Evolutionary conservation across 2,888 invertebrate genomes (phyloP), one percentile per base, ranked within the genome.

Genomic region (Hypomecis atomaria): DNA sequence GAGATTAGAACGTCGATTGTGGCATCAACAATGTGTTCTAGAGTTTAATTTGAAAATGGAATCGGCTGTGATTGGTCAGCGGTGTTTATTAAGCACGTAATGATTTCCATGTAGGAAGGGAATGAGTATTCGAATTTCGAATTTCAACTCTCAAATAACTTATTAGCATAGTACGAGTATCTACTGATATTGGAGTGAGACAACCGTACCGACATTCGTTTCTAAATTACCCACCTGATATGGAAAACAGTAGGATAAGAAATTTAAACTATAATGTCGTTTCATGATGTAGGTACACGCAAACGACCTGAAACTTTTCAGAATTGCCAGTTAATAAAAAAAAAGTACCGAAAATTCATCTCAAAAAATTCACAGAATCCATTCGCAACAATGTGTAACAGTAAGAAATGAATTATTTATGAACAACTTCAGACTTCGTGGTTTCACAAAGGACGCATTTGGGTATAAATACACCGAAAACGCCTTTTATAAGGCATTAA

Each of bases 401-500:
- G 65, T 42, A 53, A 79, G 70, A 67, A 71, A 85, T 90, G 88
- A 87, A 90, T 90, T 81, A 90, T 90, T 84, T 85, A 91, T 89
- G 85, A 81, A 90, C 89, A 90, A 84, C 88, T 91, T 89, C 81
- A 88, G 88, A 89, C 84, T 86, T 87, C 82, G 74, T 72, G 76
- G 81, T 84, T 85, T 85, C 82, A 83, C 78, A 87, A 86, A 84
- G 82, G 75, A 80, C 83, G 82, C 84, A 89, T 90, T 89, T 84
- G 82, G 84, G 81, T 79, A 89, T 87, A 86, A 89, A 87, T 90
- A 87, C 87, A 86, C 87, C 83, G 86, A 88, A 89, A 89, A 86
- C 85, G 83, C 86, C 87, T 86, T 89, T 89, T 89, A 87, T 84
- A 79, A 78, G 67, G 76, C 82, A 89, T 90, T 89, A 87, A 88